Percentiles rank a stretch among this genome's conserved stretches.
Conservation (phyloP, 2,113 vertebrate genomes). For the Dromiciops gliroides region DNA sequence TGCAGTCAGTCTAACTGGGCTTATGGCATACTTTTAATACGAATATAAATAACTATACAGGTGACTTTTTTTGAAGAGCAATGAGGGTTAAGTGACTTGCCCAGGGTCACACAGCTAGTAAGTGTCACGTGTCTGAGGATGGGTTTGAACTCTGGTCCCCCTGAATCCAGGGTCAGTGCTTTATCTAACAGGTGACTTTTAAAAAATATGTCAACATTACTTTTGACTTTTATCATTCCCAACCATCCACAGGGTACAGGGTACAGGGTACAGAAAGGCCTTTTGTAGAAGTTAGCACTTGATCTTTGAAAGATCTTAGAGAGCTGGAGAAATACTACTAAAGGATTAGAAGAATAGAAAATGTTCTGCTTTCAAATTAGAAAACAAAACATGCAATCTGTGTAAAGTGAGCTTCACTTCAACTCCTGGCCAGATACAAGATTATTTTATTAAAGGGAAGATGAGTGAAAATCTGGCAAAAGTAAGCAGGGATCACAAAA, state of each 20-base stretch:
- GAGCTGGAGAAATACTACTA: background rate
- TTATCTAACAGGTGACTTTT: background rate
- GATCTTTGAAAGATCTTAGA: background rate
- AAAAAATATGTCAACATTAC: background rate
- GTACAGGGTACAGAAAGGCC: background rate
- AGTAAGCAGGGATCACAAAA: background rate
- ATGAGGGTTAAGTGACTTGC: no score
- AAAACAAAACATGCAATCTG: background rate
- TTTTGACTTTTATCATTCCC: background rate
- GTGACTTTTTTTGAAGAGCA: no score
- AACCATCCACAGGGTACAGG: no score
- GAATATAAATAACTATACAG: background rate
- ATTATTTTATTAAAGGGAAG: background rate
- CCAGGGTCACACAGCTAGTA: no score
- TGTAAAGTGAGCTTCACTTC: background rate
- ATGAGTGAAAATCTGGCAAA: background rate
- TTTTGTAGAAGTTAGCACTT: background rate
- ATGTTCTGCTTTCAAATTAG: background rate
- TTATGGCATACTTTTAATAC: background rate
- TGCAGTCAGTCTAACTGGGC: background rate
- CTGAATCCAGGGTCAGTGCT: no score
- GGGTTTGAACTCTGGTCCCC: no score
- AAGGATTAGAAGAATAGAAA: background rate
- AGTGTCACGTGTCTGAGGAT: no score
- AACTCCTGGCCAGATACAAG: background rate